Percentiles rank a stretch among this genome's conserved stretches.
phyloP scores from a whole-genome alignment of 2,888 invertebrate genomes.

The Campoletis raptor region DNA sequence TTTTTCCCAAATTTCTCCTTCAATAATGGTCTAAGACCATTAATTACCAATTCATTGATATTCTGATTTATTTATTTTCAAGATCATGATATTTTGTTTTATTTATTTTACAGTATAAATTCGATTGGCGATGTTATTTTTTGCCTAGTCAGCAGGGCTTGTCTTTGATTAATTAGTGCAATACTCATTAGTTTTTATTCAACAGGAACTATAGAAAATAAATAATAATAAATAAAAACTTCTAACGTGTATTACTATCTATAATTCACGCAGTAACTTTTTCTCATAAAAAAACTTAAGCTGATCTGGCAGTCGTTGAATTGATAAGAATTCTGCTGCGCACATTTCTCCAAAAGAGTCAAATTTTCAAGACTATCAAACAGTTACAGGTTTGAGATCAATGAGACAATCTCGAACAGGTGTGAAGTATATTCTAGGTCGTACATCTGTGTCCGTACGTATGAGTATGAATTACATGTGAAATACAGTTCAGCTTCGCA shows the following conservation, averaged over 20 bases:
- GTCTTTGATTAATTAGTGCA: neutral
- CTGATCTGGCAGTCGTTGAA: neutral
- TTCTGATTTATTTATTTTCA: neutral
- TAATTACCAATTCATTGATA: conserved; percentile 33
- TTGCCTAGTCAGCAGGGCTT: neutral
- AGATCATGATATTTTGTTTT: neutral
- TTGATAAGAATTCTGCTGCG: neutral
- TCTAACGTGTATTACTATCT: neutral
- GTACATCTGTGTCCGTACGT: neutral
- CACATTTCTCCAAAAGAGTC: neutral
- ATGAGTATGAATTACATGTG: neutral
- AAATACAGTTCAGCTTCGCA: conserved; percentile 70
- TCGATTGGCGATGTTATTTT: neutral
- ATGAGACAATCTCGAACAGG: conserved; percentile 10
- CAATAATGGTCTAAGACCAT: conserved; percentile 31
- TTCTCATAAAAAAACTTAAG: neutral
- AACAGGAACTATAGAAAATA: neutral
- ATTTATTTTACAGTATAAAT: neutral
- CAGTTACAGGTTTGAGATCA: neutral
- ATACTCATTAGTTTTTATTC: neutral
- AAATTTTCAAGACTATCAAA: neutral
- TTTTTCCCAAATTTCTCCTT: neutral
- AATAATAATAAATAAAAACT: neutral
- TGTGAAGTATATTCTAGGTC: neutral
- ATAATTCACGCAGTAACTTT: neutral